Percentiles rank a stretch among this genome's conserved stretches.
Conservation (phyloP, 2,888 invertebrate genomes). For the Nezara viridula region DNA sequence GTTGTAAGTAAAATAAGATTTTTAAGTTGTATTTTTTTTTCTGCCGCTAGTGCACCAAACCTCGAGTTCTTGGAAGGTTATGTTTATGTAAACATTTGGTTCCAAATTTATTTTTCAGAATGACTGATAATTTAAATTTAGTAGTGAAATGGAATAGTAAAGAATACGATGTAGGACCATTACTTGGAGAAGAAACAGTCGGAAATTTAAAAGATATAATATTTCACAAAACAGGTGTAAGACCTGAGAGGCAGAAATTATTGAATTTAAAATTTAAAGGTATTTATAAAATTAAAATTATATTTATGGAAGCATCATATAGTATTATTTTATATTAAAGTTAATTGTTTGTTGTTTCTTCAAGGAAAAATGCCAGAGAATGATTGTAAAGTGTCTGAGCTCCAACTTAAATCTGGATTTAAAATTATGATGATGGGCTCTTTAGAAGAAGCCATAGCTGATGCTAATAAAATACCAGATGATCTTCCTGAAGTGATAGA, state of each 20-base stretch:
- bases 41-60: constrained; percentile 36
- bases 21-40: background rate
- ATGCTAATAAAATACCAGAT: constrained; percentile 84
- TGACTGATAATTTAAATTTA: constrained; percentile 68
- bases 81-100: constrained; percentile 39
- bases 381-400: constrained; percentile 79
- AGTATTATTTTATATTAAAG: background rate
- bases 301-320: background rate
- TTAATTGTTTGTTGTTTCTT: constrained; percentile 58
- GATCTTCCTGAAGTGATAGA: constrained; percentile 90
- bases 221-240: constrained; percentile 88
- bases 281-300: constrained; percentile 68
- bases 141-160: constrained; percentile 95
- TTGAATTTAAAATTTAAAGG: constrained; percentile 94
- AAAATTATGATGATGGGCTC: constrained; percentile 99
- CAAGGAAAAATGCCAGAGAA: constrained; percentile 88
- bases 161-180: constrained; percentile 83
- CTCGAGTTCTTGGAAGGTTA: constrained; percentile 45
- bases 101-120: constrained; percentile 44
- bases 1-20: background rate
- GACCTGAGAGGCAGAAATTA: constrained; percentile 93
- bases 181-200: constrained; percentile 85
- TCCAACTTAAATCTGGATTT: constrained; percentile 87
- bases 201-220: constrained; percentile 85
- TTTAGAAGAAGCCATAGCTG: constrained; percentile 90